Base-by-base conservation (phyloP, 2,113 vertebrate species). In the Pseudolaguvia tuberculata region DNA sequence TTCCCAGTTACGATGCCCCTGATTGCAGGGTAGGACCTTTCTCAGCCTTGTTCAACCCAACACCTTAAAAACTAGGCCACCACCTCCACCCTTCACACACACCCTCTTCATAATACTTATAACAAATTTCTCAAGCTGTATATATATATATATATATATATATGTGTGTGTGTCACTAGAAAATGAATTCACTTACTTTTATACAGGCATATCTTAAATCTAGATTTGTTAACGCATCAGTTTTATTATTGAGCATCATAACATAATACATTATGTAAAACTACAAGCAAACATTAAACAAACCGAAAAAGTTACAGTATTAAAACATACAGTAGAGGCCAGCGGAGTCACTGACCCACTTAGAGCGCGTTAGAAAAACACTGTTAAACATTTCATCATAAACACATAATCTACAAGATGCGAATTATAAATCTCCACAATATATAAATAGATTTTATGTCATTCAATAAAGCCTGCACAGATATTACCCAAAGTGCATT, bases 151-250 rank as follows among this genome's bases (percentile, higher is more conserved):
- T n/a, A n/a, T n/a, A n/a, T n/a, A n/a, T n/a, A n/a, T n/a, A n/a
- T n/a, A n/a, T n/a, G n/a, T n/a, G n/a, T n/a, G n/a, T n/a, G n/a
- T n/a, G n/a, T n/a, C n/a, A n/a, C n/a, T n/a, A n/a, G n/a, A n/a
- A n/a, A n/a, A n/a, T n/a, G n/a, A n/a, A n/a, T n/a, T n/a, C n/a
- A n/a, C n/a, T 42, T 42, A 21, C 20, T 45, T 6, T 15, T 63
- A 7, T 3, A 65, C n/a, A 65, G 14, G 21, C 21, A 18, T 2
- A 48, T 66, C 25, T n/a, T 68, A 35, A 35, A 35, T 35, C 6
- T 27, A 39, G 56, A 59, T 90, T 88, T 87, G 86, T 88, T 89
- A 66, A 68, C 77, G 66, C 79, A 77, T 76, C 18, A 48, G 45
- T 50, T 70, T 83, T 84, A 67, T 83, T 81, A 84, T 80, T 73